Conservation (phyloP, 2,113 vertebrate species). For the Colistium nudipinnis region DNA sequence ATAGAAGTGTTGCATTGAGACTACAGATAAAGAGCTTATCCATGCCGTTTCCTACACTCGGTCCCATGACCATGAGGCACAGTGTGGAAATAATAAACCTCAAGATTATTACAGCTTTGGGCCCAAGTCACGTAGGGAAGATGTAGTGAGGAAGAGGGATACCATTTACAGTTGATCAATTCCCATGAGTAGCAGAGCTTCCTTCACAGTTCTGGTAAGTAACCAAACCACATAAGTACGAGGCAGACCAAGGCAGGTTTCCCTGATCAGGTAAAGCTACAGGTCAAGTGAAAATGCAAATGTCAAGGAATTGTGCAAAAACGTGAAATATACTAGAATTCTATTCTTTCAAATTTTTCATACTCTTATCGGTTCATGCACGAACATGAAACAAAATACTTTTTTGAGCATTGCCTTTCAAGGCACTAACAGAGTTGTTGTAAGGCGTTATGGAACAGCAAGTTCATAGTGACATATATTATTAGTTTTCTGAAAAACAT, state of each 20-base stretch:
- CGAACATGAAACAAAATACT: background rate
- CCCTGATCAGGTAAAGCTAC: background rate
- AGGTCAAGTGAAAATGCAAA: background rate
- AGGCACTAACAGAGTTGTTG: background rate
- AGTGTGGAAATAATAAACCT: conserved; percentile 53
- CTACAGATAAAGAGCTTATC: conserved; percentile 72
- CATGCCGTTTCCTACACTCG: conserved; percentile 42
- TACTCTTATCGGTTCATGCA: background rate
- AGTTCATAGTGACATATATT: background rate
- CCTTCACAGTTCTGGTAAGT: background rate
- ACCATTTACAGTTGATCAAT: background rate
- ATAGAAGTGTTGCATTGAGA: conserved; percentile 60
- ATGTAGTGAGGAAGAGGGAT: conserved; percentile 2
- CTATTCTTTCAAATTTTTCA: background rate
- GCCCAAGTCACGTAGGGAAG: background rate
- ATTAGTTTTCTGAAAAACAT: background rate
- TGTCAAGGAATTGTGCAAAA: background rate
- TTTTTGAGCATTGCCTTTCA: background rate
- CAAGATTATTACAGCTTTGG: conserved; percentile 12
- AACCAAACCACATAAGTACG: background rate
- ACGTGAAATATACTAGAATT: background rate
- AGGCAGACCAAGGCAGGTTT: background rate
- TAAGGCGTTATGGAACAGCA: background rate
- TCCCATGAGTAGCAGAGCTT: background rate
- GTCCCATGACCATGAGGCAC: conserved; percentile 66